Evolutionary conservation across 2,797 vertebrate genomes (phyloP), one percentile per base, ranked within the genome.

Genomic region (Anabacerthia variegaticeps): DNA sequence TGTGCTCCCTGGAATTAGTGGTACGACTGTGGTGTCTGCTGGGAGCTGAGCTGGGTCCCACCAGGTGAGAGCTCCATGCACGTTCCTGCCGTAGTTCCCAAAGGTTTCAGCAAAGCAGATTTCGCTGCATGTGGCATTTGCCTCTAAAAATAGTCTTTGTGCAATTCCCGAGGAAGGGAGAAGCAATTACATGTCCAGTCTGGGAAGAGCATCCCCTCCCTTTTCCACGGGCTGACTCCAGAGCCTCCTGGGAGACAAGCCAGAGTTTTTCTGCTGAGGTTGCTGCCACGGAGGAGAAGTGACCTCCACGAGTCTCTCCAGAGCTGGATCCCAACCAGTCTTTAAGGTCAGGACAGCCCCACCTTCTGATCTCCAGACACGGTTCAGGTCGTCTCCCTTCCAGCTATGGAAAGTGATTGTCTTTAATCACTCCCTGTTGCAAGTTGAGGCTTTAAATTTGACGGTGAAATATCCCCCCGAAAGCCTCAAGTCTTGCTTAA

Each of bases 141-240:
- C 34, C 79, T 48, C 92, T 69, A 91, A 96, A 96, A 96, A 95
- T 75, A 92, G 66, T 4, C 58, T 94, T 68, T 66, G 89, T 92
- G 91, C 91, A 94, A 94, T 48, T 80, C 65, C 9, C 10, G 3
- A 27, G 55, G 73, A 51, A 86, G 68, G 88, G 65, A 55, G 85
- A 65, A 87, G 91, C 91, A 91, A 92, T 87, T 85, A 63, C 59
- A 58, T 10, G 39, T 66, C 43, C 66, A 10, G 67, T 61, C 12
- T 12, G 11, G 92, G 89, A 66, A 68, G 89, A 96, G 73, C 59
- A 8, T 36, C 73, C 93, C 73, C 92, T 95, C 96, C 96, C 92
- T 95, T 48, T 89, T 89, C 89, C 89, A 91, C 0, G 7, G 62
- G 77, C 68, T 84, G 89, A 34, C 23, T 93, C 43, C 27, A 28